phyloP scores from a whole-genome alignment of 2,797 vertebrate species.

The Crenuchus spilurus region DNA sequence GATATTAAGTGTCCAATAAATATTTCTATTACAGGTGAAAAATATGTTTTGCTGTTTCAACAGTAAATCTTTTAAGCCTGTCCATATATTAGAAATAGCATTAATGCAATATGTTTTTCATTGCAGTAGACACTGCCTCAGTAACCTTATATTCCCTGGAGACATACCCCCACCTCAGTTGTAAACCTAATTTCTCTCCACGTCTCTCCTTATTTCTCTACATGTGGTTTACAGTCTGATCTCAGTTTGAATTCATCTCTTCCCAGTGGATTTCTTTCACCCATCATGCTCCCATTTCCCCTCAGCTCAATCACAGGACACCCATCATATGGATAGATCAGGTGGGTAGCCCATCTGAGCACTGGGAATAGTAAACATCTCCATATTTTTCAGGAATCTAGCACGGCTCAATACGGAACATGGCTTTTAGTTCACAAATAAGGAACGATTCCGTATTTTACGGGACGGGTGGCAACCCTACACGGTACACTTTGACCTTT shows the following conservation, averaged over 20 bases:
- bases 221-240: slow-evolving; percentile 43
- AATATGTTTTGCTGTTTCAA: too few relatives aligned
- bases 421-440: too few relatives aligned
- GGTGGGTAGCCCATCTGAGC: slow-evolving; percentile 8
- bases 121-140: neutral
- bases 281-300: slow-evolving; percentile 48
- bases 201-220: too few relatives aligned
- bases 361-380: slow-evolving; percentile 52
- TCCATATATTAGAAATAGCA: neutral
- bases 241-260: slow-evolving; percentile 41
- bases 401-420: too few relatives aligned
- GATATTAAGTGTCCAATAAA: too few relatives aligned
- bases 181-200: slow-evolving; percentile 24
- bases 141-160: neutral
- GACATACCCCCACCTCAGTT: neutral
- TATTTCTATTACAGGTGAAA: too few relatives aligned
- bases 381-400: slow-evolving; percentile 32
- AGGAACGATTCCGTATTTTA: too few relatives aligned
- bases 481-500: too few relatives aligned
- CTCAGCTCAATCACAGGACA: slow-evolving; percentile 28
- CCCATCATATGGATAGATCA: slow-evolving; percentile 24
- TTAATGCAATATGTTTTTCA: neutral
- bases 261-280: slow-evolving; percentile 46
- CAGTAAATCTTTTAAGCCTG: too few relatives aligned
- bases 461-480: too few relatives aligned